phyloP scores from a whole-genome alignment of 1,140 invertebrate species.

The Thaumetopoea pityocampa region DNA sequence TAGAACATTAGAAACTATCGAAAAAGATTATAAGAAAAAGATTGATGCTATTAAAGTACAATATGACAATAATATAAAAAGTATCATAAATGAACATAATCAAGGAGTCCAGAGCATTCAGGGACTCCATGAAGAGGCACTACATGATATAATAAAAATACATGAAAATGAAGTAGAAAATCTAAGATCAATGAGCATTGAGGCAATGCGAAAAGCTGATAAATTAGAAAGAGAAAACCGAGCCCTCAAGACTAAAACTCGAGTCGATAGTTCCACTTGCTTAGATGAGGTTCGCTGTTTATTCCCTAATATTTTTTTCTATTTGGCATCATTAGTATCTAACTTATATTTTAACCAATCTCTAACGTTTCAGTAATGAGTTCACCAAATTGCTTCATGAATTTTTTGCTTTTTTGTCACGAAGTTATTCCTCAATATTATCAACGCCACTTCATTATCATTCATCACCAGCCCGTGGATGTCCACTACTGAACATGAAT shows the following conservation, averaged over 20 bases:
- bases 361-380: too few species aligned
- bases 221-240: conserved; percentile 55
- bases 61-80: conserved; percentile 60
- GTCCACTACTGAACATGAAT: too few species aligned
- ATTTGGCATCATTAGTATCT: too few species aligned
- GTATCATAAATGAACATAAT: conserved; percentile 63
- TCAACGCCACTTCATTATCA: too few species aligned
- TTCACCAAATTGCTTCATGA: too few species aligned
- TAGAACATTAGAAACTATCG: conserved; percentile 46
- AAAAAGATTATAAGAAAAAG: conserved; percentile 60
- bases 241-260: conserved; percentile 34
- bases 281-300: conserved; percentile 21
- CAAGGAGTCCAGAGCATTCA: conserved; percentile 60
- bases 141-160: conserved; percentile 53
- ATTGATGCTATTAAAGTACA: conserved; percentile 56
- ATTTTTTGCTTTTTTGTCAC: too few species aligned
- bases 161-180: conserved; percentile 68
- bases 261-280: conserved; percentile 9
- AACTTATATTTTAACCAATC: too few species aligned
- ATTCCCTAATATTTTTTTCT: background rate
- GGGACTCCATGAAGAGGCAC: conserved; percentile 56
- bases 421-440: too few species aligned
- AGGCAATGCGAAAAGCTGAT: conserved; percentile 57
- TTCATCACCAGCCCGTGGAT: too few species aligned
- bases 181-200: conserved; percentile 59